Evolutionary conservation across 2,888 invertebrate genomes (phyloP).

Genomic region (Napeogenes inachia): DNA sequence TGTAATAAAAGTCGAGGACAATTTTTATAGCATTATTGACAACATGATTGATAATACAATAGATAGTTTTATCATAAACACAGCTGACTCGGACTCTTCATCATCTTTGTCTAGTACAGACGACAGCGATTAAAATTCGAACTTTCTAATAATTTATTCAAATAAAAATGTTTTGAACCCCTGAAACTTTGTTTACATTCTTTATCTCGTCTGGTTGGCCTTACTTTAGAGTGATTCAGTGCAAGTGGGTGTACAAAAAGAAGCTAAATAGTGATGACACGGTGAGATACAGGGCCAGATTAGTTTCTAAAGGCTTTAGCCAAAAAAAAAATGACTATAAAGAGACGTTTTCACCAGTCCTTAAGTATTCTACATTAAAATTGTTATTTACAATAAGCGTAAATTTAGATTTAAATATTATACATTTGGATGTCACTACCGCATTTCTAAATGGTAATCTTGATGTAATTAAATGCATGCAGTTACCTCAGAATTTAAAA

Average conservation of each 20-base stretch:
- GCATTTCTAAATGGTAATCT: conserved; percentile 7
- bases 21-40: too few species aligned
- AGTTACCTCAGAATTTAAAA: not conserved
- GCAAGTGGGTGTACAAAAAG: conserved; percentile 31
- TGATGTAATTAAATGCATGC: not conserved
- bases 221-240: conserved; percentile 29
- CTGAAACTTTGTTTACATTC: too few species aligned
- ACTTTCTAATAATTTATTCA: too few species aligned
- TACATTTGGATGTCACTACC: conserved; percentile 5
- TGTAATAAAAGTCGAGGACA: too few species aligned
- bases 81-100: too few species aligned
- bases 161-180: too few species aligned
- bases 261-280: conserved; percentile 26
- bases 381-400: not conserved
- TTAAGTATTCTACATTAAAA: conserved; percentile 3
- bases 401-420: conserved; percentile 5
- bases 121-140: too few species aligned
- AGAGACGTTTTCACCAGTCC: not conserved
- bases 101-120: too few species aligned
- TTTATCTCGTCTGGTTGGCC: too few species aligned
- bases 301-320: conserved; percentile 24
- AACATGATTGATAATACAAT: too few species aligned
- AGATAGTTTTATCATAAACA: too few species aligned
- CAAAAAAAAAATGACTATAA: conserved; percentile 22
- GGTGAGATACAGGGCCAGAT: conserved; percentile 23